Base-by-base conservation (phyloP, 2,113 vertebrate genomes). In the Scomber japonicus region DNA sequence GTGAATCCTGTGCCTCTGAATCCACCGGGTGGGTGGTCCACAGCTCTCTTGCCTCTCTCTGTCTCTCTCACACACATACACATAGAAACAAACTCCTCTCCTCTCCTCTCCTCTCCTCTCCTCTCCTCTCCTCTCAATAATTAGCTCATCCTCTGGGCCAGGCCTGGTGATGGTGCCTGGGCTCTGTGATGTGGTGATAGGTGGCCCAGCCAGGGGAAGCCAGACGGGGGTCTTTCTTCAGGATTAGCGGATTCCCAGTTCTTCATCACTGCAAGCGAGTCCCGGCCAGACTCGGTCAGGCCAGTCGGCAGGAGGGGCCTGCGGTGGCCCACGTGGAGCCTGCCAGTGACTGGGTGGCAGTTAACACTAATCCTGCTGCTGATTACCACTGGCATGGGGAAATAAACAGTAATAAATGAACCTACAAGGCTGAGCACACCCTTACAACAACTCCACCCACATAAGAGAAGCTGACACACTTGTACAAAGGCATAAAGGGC, bases 11-110 rank as follows among this genome's bases (percentile, higher is more conserved):
- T 90, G 93, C 93, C 93, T 94, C 90, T 90, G 93, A 96, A 95
- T 95, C 92, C 91, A 85, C 95, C 54, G 88, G 90, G 94, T 96
- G 95, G 95, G 95, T 96, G 95, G 95, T 96, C 95, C 90, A 15
- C 90, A 15, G 82, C 82, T 86, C 92, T 82, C 88, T 84, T 75
- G 80, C 75, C 80, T 76, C 89, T 80, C 88, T 85, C 54, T 87
- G 68, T 88, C 84, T 79, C 85, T 71, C 75, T 71, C 75, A 14
- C 68, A 56, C 35, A 40, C 35, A 19, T 40, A 69, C 65, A 78
- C 75, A 69, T 35, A 61, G 24, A 68, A 68, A 78, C 77, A 68
- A 80, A 71, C 77, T 77, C 64, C 55, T 46, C 73, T 45, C 78
- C 75, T 83, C 83, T 83, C 79, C 79, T 75, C 80, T 71, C 78